A percentile compares a stretch with the other conserved stretches of the same genome.
phyloP scores from a whole-genome alignment of 2,888 invertebrate genomes.

The Actias luna region DNA sequence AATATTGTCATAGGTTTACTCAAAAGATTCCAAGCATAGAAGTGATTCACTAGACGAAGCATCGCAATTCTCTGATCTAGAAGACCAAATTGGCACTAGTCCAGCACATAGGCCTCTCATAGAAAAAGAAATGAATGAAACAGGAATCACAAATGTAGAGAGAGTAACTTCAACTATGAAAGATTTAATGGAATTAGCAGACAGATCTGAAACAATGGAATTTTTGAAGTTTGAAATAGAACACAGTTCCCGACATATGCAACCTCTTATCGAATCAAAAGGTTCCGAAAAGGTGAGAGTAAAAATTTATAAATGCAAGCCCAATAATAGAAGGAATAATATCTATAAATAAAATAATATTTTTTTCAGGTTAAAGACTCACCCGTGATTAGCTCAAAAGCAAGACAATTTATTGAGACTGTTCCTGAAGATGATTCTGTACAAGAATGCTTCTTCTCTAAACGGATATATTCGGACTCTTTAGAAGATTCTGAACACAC shows the following conservation, averaged over 20 bases:
- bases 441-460: slow-evolving; percentile 79
- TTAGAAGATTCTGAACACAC: slow-evolving; percentile 78
- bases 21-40: slow-evolving; percentile 72
- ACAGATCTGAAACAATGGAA: slow-evolving; percentile 54
- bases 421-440: slow-evolving; percentile 80
- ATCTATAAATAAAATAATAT: not conserved
- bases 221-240: slow-evolving; percentile 68
- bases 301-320: not conserved
- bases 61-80: slow-evolving; percentile 77
- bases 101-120: slow-evolving; percentile 56
- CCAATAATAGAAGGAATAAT: not conserved
- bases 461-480: slow-evolving; percentile 78
- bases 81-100: slow-evolving; percentile 72
- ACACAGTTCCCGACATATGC: slow-evolving; percentile 57
- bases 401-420: slow-evolving; percentile 78
- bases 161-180: slow-evolving; percentile 36
- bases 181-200: slow-evolving; percentile 34
- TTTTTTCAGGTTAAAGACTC: slow-evolving; percentile 66
- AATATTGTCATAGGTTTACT: slow-evolving; percentile 54
- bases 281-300: slow-evolving; percentile 58
- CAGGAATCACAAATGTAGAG: slow-evolving; percentile 36
- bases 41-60: slow-evolving; percentile 77
- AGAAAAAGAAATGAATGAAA: slow-evolving; percentile 43
- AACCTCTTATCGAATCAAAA: slow-evolving; percentile 33
- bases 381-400: slow-evolving; percentile 77